Evolutionary conservation across 2,797 vertebrate species (phyloP).

Genomic region (Myotis vivesi): DNA sequence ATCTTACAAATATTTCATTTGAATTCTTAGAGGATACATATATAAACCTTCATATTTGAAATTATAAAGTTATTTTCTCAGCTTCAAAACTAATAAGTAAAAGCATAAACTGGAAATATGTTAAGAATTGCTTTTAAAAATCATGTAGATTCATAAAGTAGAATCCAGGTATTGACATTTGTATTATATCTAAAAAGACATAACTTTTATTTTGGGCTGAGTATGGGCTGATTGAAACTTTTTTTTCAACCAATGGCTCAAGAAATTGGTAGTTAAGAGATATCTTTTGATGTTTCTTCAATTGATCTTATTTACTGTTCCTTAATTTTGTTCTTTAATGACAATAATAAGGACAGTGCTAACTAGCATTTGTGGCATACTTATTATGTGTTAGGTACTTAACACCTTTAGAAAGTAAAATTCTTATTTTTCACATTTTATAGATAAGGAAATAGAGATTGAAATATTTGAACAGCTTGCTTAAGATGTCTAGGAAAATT

Average conservation of each 20-base stretch:
- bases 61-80: not conserved
- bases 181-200: not conserved
- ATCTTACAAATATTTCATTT: not conserved
- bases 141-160: not conserved
- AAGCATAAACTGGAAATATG: not conserved
- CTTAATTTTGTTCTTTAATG: slow-evolving; percentile 58
- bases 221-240: slow-evolving; percentile 64
- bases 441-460: not conserved
- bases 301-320: slow-evolving; percentile 57
- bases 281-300: slow-evolving; percentile 45
- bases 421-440: not conserved
- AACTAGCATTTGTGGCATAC: slow-evolving; percentile 3
- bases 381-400: not conserved
- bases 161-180: not conserved
- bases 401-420: not conserved
- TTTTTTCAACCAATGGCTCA: slow-evolving; percentile 49
- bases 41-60: not conserved
- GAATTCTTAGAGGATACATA: not conserved
- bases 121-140: slow-evolving; percentile 7
- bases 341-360: slow-evolving; percentile 26
- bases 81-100: not conserved
- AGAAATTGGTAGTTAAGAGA: slow-evolving; percentile 56
- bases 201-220: slow-evolving; percentile 33
- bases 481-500: not conserved
- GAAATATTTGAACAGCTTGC: not conserved